Conservation (phyloP, 2,113 vertebrate genomes). For the Hiodon alosoides region DNA sequence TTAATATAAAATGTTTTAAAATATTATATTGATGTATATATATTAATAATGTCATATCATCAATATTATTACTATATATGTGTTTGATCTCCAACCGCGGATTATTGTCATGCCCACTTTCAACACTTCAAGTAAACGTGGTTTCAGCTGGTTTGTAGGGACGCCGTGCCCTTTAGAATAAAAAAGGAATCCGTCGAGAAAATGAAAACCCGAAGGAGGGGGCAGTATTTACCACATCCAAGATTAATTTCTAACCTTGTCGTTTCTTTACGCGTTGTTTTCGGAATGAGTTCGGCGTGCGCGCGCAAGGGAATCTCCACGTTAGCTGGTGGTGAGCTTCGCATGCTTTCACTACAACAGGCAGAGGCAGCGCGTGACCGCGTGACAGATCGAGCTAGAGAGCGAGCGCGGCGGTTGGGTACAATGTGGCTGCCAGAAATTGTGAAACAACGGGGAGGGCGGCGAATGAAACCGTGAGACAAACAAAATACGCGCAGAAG, state of each 20-base stretch:
- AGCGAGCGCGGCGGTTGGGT: slow-evolving; percentile 36
- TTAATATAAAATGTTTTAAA: too few species aligned
- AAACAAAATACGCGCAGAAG: slow-evolving; percentile 29
- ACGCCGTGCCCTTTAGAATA: slow-evolving; percentile 2
- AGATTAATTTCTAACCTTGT: background rate
- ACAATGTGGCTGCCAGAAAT: slow-evolving; percentile 60
- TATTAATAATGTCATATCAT: too few species aligned
- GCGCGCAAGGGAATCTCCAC: background rate
- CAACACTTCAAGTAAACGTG: background rate
- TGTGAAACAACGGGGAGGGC: slow-evolving; percentile 37
- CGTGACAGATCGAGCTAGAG: too few species aligned
- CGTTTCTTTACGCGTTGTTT: background rate
- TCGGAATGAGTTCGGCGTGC: slow-evolving; percentile 2
- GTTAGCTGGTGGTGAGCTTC: background rate
- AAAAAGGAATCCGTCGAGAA: slow-evolving; percentile 27
- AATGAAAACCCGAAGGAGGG: slow-evolving; percentile 18
- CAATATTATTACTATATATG: too few species aligned
- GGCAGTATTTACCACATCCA: slow-evolving; percentile 34
- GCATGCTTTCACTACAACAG: background rate
- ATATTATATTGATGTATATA: too few species aligned
- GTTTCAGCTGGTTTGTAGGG: background rate
- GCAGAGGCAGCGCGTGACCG: slow-evolving; percentile 31
- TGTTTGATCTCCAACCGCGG: too few species aligned
- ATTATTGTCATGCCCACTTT: background rate
- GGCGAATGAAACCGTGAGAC: slow-evolving; percentile 46